A percentile compares a stretch with the other conserved stretches of the same genome.
Evolutionary conservation across 1,140 invertebrate species (phyloP).

Genomic region (Drosophila albomicans): DNA sequence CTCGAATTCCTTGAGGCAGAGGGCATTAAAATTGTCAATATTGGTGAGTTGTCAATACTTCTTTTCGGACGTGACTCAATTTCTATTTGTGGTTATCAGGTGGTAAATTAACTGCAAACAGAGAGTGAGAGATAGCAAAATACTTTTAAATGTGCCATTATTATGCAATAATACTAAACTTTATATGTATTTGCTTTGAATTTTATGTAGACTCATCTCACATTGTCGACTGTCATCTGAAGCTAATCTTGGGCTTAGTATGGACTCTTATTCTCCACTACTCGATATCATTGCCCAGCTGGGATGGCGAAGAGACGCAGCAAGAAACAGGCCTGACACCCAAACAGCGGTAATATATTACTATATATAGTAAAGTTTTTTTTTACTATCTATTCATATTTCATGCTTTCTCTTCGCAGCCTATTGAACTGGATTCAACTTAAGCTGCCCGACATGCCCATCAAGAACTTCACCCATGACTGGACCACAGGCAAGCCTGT

Average conservation of each 20-base stretch:
- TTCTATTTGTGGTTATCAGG: slow-evolving; percentile 29
- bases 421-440: slow-evolving; percentile 95
- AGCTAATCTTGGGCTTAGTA: slow-evolving; percentile 96
- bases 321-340: slow-evolving; percentile 90
- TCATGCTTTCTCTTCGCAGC: slow-evolving; percentile 82
- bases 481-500: slow-evolving; percentile 97
- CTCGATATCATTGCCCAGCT: slow-evolving; percentile 97
- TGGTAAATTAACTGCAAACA: neutral
- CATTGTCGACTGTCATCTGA: slow-evolving; percentile 96
- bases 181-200: neutral
- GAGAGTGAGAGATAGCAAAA: neutral
- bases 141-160: neutral
- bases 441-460: slow-evolving; percentile 92
- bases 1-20: slow-evolving; percentile 95
- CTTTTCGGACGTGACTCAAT: slow-evolving; percentile 32
- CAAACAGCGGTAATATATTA: slow-evolving; percentile 92
- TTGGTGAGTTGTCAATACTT: slow-evolving; percentile 90
- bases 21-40: slow-evolving; percentile 96
- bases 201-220: slow-evolving; percentile 91
- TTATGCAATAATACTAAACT: neutral
- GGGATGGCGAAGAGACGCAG: slow-evolving; percentile 87
- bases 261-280: slow-evolving; percentile 98
- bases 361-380: no score
- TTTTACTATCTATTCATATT: neutral
- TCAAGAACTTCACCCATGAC: slow-evolving; percentile 96